These are phyloP conservation scores for Agapetus fuscipes DNA, from an alignment of 2,888 invertebrate genomes.

Conservation along the genomic window DNA sequence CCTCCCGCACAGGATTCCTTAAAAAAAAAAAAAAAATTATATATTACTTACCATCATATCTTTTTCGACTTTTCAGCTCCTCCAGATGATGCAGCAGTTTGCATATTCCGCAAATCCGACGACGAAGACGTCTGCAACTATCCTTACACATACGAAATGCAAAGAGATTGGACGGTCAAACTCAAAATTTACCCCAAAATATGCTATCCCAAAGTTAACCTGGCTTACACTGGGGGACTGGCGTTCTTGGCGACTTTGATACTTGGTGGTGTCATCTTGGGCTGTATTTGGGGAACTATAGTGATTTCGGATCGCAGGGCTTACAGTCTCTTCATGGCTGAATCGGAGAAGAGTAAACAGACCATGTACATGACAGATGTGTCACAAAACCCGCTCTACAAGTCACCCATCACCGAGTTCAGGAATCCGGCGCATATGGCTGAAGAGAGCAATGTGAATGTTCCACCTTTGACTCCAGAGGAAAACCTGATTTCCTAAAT, in stretches of 20 bases:
- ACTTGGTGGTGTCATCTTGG: conserved; percentile 37
- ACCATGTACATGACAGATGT: conserved; percentile 30
- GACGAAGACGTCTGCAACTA: conserved; percentile 7
- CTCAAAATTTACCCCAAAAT: conserved; percentile 8
- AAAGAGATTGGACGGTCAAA: conserved; percentile 11
- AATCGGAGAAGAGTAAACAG: conserved; percentile 34
- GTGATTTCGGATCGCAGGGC: conserved; percentile 43
- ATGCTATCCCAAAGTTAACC: conserved; percentile 1
- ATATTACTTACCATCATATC: no score
- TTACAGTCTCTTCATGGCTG: conserved; percentile 41
- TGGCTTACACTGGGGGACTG: background rate
- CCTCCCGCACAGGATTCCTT: no score
- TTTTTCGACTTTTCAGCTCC: conserved; percentile 13
- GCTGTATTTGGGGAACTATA: conserved; percentile 34
- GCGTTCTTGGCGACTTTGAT: conserved; percentile 31
- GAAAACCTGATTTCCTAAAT: no score
- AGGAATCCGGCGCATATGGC: no score
- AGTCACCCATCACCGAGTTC: conserved; percentile 48
- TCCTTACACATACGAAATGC: conserved; percentile 15
- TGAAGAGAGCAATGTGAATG: no score
- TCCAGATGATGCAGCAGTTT: conserved; percentile 3
- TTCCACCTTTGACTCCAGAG: no score
- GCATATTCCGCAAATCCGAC: conserved; percentile 4
- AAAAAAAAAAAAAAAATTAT: no score
- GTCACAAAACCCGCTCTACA: conserved; percentile 49